Conservation (phyloP, 2,113 vertebrate genomes). For the Pongo pygmaeus region DNA sequence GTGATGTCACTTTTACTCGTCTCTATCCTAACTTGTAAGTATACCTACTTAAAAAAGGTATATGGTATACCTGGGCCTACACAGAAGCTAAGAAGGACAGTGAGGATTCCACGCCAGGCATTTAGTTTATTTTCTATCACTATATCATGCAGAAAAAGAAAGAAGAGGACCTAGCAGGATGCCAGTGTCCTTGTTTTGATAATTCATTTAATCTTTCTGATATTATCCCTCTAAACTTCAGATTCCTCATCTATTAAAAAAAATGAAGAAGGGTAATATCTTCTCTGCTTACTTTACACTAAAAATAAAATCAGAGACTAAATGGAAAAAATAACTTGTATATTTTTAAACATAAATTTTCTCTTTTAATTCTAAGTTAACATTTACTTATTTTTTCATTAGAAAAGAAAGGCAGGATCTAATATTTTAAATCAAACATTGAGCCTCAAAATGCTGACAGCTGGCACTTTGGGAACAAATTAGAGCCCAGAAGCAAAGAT, state of each 20-base stretch:
- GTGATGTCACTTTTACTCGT: not conserved
- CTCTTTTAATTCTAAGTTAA: slow-evolving; percentile 29
- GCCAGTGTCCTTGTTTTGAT: not conserved
- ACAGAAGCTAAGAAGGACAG: not conserved
- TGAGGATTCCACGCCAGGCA: not conserved
- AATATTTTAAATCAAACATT: slow-evolving; percentile 53
- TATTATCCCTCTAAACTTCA: not conserved
- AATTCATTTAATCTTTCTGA: not conserved
- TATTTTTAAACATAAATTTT: not conserved
- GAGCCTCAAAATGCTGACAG: slow-evolving; percentile 60
- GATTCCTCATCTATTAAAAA: not conserved
- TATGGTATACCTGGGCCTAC: not conserved
- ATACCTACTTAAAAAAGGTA: not conserved
- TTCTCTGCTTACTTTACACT: not conserved
- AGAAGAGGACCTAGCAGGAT: not conserved
- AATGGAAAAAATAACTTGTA: not conserved
- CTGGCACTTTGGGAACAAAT: slow-evolving; percentile 67
- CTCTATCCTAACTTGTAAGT: not conserved
- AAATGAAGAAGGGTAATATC: not conserved
- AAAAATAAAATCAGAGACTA: slow-evolving; percentile 31
- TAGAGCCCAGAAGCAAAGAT: slow-evolving; percentile 45
- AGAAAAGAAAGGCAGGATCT: not conserved
- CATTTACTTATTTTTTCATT: not conserved
- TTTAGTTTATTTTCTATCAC: not conserved
- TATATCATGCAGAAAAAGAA: not conserved